Percentiles rank a stretch among this genome's conserved stretches.
phyloP scores from a whole-genome alignment of 1,140 invertebrate species.

The Arion vulgaris region DNA sequence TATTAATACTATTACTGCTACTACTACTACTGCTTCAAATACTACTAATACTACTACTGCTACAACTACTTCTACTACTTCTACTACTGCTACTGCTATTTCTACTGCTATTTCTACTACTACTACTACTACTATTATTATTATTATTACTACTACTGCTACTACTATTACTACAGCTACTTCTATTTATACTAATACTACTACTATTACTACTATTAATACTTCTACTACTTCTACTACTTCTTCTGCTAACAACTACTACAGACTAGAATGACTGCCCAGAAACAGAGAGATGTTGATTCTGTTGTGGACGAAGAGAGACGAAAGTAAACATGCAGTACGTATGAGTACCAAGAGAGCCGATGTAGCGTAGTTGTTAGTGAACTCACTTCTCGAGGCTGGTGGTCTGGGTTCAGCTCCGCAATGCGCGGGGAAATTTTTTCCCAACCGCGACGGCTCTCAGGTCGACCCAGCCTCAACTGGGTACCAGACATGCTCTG shows the following conservation, averaged over 20 bases:
- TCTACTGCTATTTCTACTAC: too few species aligned
- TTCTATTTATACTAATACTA: not conserved
- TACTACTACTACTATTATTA: not conserved
- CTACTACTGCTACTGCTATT: not conserved
- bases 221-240: slow-evolving; percentile 21
- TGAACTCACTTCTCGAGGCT: too few species aligned
- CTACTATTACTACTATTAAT: slow-evolving; percentile 20
- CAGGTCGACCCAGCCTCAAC: too few species aligned
- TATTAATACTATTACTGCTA: not conserved
- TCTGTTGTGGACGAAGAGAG: too few species aligned
- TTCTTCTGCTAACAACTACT: slow-evolving; percentile 21
- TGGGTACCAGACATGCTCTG: too few species aligned
- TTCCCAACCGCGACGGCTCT: too few species aligned
- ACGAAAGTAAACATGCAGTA: too few species aligned
- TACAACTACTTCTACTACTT: not conserved
- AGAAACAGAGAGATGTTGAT: too few species aligned
- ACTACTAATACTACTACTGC: not conserved
- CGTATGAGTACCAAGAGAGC: too few species aligned
- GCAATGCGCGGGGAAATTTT: too few species aligned
- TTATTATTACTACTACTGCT: not conserved
- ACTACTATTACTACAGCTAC: not conserved
- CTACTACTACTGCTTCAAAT: not conserved
- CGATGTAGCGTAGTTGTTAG: too few species aligned
- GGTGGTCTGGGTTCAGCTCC: too few species aligned
- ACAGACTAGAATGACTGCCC: not conserved